These are phyloP conservation scores for Linyphia triangularis DNA, from an alignment of 2,888 invertebrate genomes.

Conservation along the genomic window DNA sequence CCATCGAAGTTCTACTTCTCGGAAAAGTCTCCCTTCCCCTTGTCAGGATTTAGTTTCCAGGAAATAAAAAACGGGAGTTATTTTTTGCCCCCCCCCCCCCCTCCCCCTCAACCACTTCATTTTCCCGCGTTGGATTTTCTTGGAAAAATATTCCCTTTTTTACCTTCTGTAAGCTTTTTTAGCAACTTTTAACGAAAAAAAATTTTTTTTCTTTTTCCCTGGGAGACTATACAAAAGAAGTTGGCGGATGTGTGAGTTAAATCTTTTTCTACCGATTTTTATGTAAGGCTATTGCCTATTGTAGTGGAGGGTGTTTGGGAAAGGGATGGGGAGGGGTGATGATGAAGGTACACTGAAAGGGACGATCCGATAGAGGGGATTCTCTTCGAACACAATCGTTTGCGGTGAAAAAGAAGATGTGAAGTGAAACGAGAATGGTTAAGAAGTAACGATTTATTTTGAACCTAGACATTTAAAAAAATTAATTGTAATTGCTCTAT, in stretches of 20 bases:
- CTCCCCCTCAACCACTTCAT: neutral
- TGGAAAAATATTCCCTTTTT: neutral
- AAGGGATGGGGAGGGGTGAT: neutral
- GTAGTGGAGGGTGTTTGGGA: neutral
- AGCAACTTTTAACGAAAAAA: neutral
- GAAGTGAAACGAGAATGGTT: neutral
- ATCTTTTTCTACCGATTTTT: neutral
- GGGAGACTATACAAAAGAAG: neutral
- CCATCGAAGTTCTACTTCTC: neutral
- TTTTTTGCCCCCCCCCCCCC: neutral
- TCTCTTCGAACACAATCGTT: neutral
- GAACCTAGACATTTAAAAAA: neutral
- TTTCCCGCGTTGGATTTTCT: neutral
- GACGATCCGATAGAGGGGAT: neutral
- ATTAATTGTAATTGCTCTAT: too few species aligned
- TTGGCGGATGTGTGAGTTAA: neutral
- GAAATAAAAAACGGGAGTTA: neutral
- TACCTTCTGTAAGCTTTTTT: neutral
- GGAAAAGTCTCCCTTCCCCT: neutral
- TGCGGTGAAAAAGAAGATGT: neutral
- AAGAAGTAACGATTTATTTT: neutral
- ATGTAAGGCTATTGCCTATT: neutral
- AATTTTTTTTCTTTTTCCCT: neutral
- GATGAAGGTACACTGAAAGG: neutral
- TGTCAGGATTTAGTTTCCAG: neutral